A percentile compares a stretch with the other conserved stretches of the same genome.
Evolutionary conservation across 2,888 invertebrate genomes (phyloP).

Genomic region (Cheilosia vernalis): DNA sequence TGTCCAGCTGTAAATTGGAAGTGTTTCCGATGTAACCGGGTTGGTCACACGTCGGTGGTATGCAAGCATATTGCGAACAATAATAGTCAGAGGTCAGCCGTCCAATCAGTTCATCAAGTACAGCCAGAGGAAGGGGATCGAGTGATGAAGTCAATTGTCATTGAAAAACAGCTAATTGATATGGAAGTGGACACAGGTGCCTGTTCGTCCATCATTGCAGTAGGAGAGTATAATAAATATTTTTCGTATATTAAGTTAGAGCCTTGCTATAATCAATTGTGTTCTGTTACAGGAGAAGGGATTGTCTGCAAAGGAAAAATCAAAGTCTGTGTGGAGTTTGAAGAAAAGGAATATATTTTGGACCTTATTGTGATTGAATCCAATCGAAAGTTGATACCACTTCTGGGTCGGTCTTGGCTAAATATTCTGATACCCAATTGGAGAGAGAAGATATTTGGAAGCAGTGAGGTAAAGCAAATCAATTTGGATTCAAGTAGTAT

Average conservation of each 20-base stretch:
- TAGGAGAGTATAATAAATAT: slow-evolving; percentile 25
- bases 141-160: neutral
- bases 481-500: slow-evolving; percentile 15
- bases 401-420: slow-evolving; percentile 7
- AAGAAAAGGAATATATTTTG: neutral
- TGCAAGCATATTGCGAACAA: too few relatives aligned
- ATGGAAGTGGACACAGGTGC: slow-evolving; percentile 24
- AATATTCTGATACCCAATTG: slow-evolving; percentile 4
- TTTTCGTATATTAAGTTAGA: slow-evolving; percentile 20
- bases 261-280: neutral
- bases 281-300: neutral
- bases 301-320: slow-evolving; percentile 19
- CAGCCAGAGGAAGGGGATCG: neutral
- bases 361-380: slow-evolving; percentile 11
- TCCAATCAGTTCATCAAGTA: neutral
- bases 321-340: slow-evolving; percentile 30
- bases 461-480: neutral
- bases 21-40: too few relatives aligned
- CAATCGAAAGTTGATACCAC: neutral
- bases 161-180: neutral
- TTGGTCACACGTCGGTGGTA: too few relatives aligned
- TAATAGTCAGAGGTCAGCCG: too few relatives aligned
- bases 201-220: slow-evolving; percentile 14
- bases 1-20: too few relatives aligned
- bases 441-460: slow-evolving; percentile 8